Evolutionary conservation across 37 sponge, comb jelly and placozoan genomes (phyloP).

Genomic region (Eunapius fragilis): DNA sequence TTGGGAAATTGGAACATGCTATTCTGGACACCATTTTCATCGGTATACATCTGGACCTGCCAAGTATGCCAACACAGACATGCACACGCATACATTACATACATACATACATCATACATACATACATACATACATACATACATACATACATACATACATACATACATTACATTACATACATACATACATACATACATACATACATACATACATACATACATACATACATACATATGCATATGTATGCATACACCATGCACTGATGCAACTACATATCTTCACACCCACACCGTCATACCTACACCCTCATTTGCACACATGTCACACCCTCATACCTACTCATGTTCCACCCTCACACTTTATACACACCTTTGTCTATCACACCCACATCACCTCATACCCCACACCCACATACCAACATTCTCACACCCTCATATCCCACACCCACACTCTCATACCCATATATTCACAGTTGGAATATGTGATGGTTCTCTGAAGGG

Average conservation of each 20-base stretch:
- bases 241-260: no score
- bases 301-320: background rate
- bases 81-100: no score
- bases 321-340: background rate
- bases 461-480: constrained; percentile 46
- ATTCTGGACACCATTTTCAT: constrained; percentile 46
- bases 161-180: no score
- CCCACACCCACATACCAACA: background rate
- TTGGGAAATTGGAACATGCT: constrained; percentile 73
- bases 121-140: no score
- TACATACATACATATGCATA: no score
- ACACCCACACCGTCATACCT: background rate
- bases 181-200: no score
- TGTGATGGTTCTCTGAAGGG: constrained; percentile 61
- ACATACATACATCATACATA: no score
- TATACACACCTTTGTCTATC: no score
- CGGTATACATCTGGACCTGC: constrained; percentile 72
- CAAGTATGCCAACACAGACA: constrained; percentile 12
- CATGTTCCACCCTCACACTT: constrained; percentile 9
- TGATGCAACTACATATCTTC: background rate
- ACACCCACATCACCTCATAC: background rate
- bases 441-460: background rate
- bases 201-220: no score
- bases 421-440: background rate
- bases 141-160: no score